phyloP scores from a whole-genome alignment of 2,113 vertebrate species.

The Phyllostomus hastatus region DNA sequence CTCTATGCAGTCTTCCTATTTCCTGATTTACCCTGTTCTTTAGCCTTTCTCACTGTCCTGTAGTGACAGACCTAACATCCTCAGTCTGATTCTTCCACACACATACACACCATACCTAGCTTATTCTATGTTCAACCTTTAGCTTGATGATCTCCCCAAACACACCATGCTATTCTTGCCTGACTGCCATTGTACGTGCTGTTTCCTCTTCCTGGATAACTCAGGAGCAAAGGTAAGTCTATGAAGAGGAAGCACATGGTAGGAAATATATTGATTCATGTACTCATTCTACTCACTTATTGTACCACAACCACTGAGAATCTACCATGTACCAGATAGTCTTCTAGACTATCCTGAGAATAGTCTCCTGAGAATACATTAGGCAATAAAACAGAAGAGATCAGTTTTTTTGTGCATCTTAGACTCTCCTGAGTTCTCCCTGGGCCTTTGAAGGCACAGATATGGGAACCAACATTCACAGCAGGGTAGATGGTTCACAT shows the following conservation, averaged over 20 bases:
- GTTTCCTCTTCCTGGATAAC: not conserved
- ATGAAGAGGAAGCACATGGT: not conserved
- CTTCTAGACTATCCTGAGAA: too few species aligned
- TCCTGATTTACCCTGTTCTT: not conserved
- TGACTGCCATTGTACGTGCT: not conserved
- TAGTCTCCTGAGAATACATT: not conserved
- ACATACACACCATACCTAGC: not conserved
- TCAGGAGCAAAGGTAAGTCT: not conserved
- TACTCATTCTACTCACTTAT: not conserved
- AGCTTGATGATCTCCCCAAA: not conserved
- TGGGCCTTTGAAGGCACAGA: not conserved
- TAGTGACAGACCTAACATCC: not conserved
- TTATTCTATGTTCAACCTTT: not conserved
- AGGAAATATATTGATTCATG: not conserved
- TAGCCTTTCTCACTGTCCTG: not conserved
- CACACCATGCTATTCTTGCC: not conserved
- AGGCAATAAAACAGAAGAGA: not conserved
- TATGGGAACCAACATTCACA: not conserved
- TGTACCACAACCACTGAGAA: not conserved
- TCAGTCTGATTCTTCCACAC: not conserved
- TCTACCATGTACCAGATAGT: not conserved
- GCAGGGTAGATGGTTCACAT: not conserved
- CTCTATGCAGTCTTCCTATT: not conserved
- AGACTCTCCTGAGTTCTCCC: not conserved
- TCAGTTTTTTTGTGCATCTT: not conserved